These are phyloP conservation scores for Acanthurus tractus DNA, from an alignment of 2,797 vertebrate species.

Conservation along the genomic window DNA sequence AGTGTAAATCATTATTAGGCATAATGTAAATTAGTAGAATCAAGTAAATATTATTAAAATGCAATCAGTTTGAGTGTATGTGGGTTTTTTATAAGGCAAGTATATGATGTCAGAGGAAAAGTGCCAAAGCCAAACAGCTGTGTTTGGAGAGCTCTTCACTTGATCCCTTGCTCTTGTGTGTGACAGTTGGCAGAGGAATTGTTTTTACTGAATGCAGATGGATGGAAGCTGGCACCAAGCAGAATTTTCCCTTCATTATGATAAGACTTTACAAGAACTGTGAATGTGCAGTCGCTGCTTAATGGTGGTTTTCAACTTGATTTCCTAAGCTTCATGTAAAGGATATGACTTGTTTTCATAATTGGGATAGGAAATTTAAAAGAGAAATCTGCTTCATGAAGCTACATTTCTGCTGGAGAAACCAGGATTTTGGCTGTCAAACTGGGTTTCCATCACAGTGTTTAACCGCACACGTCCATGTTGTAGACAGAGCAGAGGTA, in stretches of 20 bases:
- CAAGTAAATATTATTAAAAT: neutral
- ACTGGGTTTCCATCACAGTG: too few species aligned
- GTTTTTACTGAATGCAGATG: slow-evolving; percentile 33
- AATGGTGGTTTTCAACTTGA: neutral
- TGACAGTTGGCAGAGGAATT: neutral
- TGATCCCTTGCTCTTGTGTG: slow-evolving; percentile 36
- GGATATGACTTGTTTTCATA: neutral
- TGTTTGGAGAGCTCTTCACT: slow-evolving; percentile 17
- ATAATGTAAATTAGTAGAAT: neutral
- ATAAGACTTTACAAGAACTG: neutral
- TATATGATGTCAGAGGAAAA: slow-evolving; percentile 12
- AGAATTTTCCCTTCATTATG: neutral
- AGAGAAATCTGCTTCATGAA: neutral
- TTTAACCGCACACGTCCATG: too few species aligned
- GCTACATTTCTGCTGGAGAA: neutral
- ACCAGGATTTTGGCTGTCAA: neutral
- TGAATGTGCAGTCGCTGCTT: neutral
- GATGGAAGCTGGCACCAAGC: slow-evolving; percentile 17
- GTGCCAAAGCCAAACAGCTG: slow-evolving; percentile 37
- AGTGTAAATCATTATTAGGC: neutral
- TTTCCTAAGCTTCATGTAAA: neutral
- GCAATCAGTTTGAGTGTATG: neutral
- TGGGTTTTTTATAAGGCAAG: neutral
- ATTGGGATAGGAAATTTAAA: neutral
- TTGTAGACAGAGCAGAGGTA: too few species aligned